Evolutionary conservation across 2,797 vertebrate species (phyloP).

Genomic region (Micromesistius poutassou): DNA sequence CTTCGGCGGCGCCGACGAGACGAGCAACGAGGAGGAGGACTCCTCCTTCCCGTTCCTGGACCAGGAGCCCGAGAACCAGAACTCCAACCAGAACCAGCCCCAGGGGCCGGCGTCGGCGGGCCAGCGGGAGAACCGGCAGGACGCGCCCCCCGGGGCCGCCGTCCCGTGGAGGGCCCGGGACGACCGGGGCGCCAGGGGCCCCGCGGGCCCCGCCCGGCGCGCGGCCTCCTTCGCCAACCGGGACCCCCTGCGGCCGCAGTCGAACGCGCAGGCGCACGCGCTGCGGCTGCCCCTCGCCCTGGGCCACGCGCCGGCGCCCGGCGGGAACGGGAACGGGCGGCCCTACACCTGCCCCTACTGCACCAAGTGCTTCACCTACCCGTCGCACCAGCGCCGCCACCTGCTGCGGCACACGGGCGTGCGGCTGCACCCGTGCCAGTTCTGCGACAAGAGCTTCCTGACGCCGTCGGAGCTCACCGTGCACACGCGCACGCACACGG

Average conservation of each 20-base stretch:
- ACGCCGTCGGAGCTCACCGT: constrained; percentile 71
- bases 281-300: constrained; percentile 50
- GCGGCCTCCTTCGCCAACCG: constrained; percentile 43
- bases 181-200: constrained; percentile 41
- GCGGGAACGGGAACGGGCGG: constrained; percentile 53
- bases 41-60: constrained; percentile 60
- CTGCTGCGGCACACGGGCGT: constrained; percentile 73
- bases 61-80: constrained; percentile 61
- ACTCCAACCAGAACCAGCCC: constrained; percentile 46
- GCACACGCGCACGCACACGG: constrained; percentile 72
- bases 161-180: constrained; percentile 57
- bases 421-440: constrained; percentile 68
- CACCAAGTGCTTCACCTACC: constrained; percentile 71
- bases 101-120: constrained; percentile 28
- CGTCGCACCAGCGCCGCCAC: constrained; percentile 71
- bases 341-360: constrained; percentile 73
- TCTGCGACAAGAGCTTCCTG: constrained; percentile 75
- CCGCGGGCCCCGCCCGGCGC: constrained; percentile 40
- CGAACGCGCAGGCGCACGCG: constrained; percentile 52
- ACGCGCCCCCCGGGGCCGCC: constrained; percentile 34
- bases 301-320: constrained; percentile 36
- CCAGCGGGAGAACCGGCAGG: constrained; percentile 35
- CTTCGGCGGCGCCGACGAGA: constrained; percentile 57
- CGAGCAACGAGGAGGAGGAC: constrained; percentile 53
- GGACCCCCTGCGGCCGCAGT: constrained; percentile 59